These are phyloP conservation scores for Rissa tridactyla DNA, from an alignment of 2,113 vertebrate species.

Conservation along the genomic window DNA sequence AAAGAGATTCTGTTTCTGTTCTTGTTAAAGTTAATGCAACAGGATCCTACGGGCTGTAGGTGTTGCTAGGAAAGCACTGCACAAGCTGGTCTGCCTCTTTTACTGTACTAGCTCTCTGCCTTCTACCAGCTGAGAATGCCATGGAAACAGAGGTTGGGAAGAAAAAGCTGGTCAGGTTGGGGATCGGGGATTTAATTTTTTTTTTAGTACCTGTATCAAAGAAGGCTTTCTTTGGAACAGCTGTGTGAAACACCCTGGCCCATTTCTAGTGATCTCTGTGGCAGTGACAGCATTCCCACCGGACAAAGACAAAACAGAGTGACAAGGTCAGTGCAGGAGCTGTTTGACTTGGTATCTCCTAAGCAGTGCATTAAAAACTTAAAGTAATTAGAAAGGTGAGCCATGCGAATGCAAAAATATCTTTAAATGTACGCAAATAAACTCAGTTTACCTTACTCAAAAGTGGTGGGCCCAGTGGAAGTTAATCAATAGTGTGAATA, in stretches of 20 bases:
- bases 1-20: constrained; percentile 45
- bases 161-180: constrained; percentile 35
- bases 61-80: constrained; percentile 55
- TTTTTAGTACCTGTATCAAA: constrained; percentile 47
- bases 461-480: background rate
- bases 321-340: background rate
- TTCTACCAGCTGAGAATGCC: constrained; percentile 44
- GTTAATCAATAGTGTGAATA: background rate
- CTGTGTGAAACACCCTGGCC: constrained; percentile 8
- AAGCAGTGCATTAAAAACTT: background rate
- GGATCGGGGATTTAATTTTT: background rate
- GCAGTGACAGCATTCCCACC: background rate
- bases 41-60: constrained; percentile 8
- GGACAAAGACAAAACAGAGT: background rate
- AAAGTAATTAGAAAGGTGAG: background rate
- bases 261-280: background rate
- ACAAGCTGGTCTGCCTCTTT: constrained; percentile 33
- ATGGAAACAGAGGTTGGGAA: constrained; percentile 52
- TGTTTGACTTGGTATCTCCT: background rate
- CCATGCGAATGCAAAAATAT: background rate
- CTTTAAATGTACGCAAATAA: background rate
- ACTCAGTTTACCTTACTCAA: background rate
- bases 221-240: constrained; percentile 7
- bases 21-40: constrained; percentile 32
- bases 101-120: constrained; percentile 10